Evolutionary conservation across 1,140 invertebrate species (phyloP).

Genomic region (Pogonomyrmex barbatus): DNA sequence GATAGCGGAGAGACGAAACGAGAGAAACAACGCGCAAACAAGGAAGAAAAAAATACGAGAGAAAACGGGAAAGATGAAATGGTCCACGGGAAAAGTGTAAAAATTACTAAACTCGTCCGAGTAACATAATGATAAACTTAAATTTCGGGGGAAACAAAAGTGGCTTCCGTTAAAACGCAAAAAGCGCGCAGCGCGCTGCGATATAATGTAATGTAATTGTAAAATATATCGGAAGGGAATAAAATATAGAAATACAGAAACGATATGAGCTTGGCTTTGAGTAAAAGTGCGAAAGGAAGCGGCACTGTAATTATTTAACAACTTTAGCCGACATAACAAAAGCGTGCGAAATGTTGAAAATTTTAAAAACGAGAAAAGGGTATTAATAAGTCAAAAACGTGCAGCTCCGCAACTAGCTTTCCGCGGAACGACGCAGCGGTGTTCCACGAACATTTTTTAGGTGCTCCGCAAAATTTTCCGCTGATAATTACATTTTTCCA

Average conservation of each 20-base stretch:
- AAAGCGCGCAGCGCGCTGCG: neutral
- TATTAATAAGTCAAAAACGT: constrained; percentile 10
- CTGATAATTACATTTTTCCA: constrained; percentile 19
- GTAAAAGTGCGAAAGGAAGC: constrained; percentile 18
- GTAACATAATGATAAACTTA: constrained; percentile 36
- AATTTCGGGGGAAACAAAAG: constrained; percentile 33
- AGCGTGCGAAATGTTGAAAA: constrained; percentile 6
- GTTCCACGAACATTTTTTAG: constrained; percentile 35
- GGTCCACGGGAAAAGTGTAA: constrained; percentile 33
- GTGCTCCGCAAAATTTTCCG: constrained; percentile 29
- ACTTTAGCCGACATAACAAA: constrained; percentile 1
- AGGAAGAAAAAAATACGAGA: neutral
- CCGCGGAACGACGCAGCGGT: neutral
- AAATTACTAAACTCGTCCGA: constrained; percentile 38
- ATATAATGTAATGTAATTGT: constrained; percentile 11
- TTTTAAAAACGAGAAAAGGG: constrained; percentile 11
- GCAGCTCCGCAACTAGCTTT: neutral
- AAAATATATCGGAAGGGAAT: constrained; percentile 25
- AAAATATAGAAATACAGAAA: neutral
- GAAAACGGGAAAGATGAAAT: constrained; percentile 40
- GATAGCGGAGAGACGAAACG: constrained; percentile 43
- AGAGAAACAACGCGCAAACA: constrained; percentile 20
- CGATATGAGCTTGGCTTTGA: neutral
- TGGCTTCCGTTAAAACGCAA: neutral
- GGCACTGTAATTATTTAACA: neutral